phyloP scores from a whole-genome alignment of 2,888 invertebrate genomes.

The Orchesellides sinensis region DNA sequence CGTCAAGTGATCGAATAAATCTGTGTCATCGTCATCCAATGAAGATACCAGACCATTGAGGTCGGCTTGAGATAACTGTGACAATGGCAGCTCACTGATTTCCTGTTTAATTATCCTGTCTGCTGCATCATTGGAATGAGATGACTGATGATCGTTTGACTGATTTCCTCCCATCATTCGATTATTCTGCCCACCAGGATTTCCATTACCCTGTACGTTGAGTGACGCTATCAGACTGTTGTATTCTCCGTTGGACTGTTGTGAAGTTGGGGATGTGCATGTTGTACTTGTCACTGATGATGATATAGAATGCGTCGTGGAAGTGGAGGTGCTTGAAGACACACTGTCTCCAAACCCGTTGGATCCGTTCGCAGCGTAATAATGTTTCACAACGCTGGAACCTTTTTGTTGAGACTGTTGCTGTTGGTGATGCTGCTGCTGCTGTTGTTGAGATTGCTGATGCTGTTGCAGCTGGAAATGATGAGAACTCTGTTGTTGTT shows the following conservation, averaged over 20 bases:
- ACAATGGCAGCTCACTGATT: slow-evolving; percentile 77
- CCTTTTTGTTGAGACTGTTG: slow-evolving; percentile 47
- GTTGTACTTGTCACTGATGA: slow-evolving; percentile 62
- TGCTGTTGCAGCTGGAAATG: slow-evolving; percentile 18
- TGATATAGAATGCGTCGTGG: slow-evolving; percentile 54
- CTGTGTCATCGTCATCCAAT: slow-evolving; percentile 85
- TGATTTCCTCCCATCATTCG: slow-evolving; percentile 42
- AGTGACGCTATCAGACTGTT: slow-evolving; percentile 60
- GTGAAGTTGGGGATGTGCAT: slow-evolving; percentile 58
- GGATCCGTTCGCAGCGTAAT: slow-evolving; percentile 35
- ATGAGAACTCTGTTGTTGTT: slow-evolving; percentile 41
- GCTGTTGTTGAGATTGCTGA: slow-evolving; percentile 44
- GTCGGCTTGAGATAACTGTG: slow-evolving; percentile 86
- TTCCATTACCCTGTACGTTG: not conserved
- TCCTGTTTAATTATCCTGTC: slow-evolving; percentile 57
- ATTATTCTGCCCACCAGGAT: slow-evolving; percentile 21
- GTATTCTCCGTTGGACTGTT: slow-evolving; percentile 59
- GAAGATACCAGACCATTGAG: slow-evolving; percentile 83
- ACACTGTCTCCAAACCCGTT: slow-evolving; percentile 51
- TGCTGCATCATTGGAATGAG: slow-evolving; percentile 29
- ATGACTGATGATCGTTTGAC: slow-evolving; percentile 38
- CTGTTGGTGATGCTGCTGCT: slow-evolving; percentile 49
- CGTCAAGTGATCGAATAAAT: slow-evolving; percentile 88
- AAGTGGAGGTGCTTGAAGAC: slow-evolving; percentile 51
- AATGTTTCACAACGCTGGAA: slow-evolving; percentile 33